These are phyloP conservation scores for Tangachromis dhanisi DNA, from an alignment of 2,113 vertebrate genomes.

Conservation along the genomic window DNA sequence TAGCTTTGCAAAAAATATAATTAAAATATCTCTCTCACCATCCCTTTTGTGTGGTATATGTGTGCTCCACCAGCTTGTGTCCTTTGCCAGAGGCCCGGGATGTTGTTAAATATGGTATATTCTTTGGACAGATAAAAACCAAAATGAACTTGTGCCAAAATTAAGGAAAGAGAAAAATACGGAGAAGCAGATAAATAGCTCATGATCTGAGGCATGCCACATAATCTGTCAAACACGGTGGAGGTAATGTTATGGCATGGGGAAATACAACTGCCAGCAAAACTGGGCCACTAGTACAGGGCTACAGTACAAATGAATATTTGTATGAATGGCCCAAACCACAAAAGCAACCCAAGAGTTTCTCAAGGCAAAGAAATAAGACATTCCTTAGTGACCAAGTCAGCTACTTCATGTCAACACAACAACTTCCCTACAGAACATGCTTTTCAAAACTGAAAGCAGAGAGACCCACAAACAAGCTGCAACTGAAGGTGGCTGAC, in stretches of 20 bases:
- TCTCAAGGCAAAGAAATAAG: neutral
- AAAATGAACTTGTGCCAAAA: neutral
- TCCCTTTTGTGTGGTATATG: neutral
- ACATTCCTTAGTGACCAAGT: neutral
- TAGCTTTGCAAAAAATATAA: neutral
- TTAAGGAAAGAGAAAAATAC: neutral
- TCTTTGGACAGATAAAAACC: neutral
- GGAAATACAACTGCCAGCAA: neutral
- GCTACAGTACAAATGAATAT: neutral
- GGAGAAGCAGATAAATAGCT: neutral
- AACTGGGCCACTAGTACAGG: neutral
- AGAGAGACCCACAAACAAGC: neutral
- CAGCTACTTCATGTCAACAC: neutral
- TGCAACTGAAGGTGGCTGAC: neutral
- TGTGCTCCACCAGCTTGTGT: neutral
- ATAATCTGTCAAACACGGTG: neutral
- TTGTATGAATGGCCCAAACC: neutral
- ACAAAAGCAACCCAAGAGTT: neutral
- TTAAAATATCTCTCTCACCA: neutral
- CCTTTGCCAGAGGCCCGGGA: neutral
- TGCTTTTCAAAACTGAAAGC: neutral
- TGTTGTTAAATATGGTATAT: neutral
- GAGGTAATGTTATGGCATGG: neutral
- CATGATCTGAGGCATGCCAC: neutral
- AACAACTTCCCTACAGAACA: neutral